phyloP scores from a whole-genome alignment of 2,888 invertebrate genomes.

The Coleophora flavipennella region DNA sequence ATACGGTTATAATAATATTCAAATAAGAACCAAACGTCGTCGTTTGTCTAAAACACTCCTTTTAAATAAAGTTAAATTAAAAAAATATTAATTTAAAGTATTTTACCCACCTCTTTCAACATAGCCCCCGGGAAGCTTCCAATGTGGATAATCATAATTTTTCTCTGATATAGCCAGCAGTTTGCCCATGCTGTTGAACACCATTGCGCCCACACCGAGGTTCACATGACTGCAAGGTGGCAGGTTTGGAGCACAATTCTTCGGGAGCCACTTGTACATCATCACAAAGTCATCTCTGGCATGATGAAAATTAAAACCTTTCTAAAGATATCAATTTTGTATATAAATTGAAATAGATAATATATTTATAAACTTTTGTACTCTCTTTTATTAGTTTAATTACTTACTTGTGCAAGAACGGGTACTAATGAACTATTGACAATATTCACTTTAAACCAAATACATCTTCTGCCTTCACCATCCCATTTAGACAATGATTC shows the following conservation, averaged over 20 bases:
- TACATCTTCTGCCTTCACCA: conserved; percentile 75
- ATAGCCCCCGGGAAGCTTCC: conserved; percentile 96
- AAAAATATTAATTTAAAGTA: neutral
- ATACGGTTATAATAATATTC: too few relatives aligned
- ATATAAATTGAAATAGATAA: conserved; percentile 7
- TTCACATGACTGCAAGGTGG: conserved; percentile 84
- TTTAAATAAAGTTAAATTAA: neutral
- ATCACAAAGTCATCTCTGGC: conserved; percentile 85
- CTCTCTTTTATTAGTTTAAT: neutral
- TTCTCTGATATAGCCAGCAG: conserved; percentile 88
- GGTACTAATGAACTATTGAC: conserved; percentile 81
- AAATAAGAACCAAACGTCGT: too few relatives aligned
- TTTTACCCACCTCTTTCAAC: conserved; percentile 80
- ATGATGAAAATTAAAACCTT: conserved; percentile 92
- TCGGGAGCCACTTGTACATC: conserved; percentile 87
- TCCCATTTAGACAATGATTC: conserved; percentile 81
- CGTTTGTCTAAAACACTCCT: too few relatives aligned
- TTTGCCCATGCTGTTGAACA: conserved; percentile 82
- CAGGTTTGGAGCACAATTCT: conserved; percentile 73
- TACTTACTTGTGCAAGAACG: conserved; percentile 57
- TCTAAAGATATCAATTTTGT: conserved; percentile 61
- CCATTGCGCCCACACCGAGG: conserved; percentile 88
- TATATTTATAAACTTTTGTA: too few relatives aligned
- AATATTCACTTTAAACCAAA: conserved; percentile 86
- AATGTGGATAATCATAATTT: conserved; percentile 75